Evolutionary conservation across 2,113 vertebrate genomes (phyloP), one percentile per base, ranked within the genome.

Genomic region (Caracal caracal): DNA sequence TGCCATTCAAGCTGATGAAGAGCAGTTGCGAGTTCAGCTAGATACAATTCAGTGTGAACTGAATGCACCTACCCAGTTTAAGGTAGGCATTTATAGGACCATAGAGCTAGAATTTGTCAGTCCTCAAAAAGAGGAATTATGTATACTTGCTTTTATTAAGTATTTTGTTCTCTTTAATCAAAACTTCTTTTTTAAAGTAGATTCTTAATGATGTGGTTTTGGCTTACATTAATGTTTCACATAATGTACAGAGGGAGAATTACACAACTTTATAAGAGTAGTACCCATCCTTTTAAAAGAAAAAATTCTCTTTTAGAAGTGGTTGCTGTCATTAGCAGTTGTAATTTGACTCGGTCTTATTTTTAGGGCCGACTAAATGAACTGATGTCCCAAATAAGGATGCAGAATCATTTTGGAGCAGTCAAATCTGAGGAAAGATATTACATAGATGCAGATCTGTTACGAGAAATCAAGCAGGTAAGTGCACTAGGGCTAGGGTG

Each of bases 381-480:
- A 97, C 98, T 99, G 63, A 99, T 99, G 99, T 99, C 99, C 85
- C 99, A 99, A 93, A 99, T 99, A 97, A 99, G 99, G 73, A 99
- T 99, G 99, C 99, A 99, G 98, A 99, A 99, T 97, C 99, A 99
- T 93, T 99, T 99, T 71, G 99, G 99, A 87, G 99, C 99, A 1
- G 99, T 99, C 88, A 98, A 99, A 87, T 99, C 99, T 4, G 99
- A 99, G 78, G 99, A 99, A 94, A 99, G 99, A 12, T 99, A 99
- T 81, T 99, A 99, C 33, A 99, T 99, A 2, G 99, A 99, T 40
- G 98, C 98, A 24, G 99, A 99, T 95, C 99, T 99, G 19, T 98
- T 99, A 94, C 96, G 99, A 97, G 99, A 99, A 98, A 99, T 99
- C 98, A 99, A 99, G 98, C 99, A 99, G 97, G 99, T 99, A 95